These are phyloP conservation scores for Sphecodes monilicornis DNA, from an alignment of 2,888 invertebrate species.

Conservation along the genomic window DNA sequence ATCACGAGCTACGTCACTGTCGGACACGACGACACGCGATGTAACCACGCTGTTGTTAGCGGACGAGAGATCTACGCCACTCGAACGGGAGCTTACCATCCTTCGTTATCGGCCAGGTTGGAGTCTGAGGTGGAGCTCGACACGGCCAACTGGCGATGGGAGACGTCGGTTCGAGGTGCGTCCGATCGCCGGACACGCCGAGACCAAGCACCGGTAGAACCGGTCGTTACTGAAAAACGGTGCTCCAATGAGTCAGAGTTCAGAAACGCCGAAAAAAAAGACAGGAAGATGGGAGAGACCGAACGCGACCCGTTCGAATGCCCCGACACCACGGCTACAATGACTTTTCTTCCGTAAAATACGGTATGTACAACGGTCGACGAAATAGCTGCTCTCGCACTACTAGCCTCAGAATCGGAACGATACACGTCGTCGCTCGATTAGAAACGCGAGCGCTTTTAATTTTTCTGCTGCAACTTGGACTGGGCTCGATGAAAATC, in stretches of 20 bases:
- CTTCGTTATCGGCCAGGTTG: conserved; percentile 67
- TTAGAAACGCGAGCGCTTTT: not conserved
- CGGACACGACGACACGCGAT: conserved; percentile 57
- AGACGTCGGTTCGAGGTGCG: not conserved
- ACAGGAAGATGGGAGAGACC: not conserved
- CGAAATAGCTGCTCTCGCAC: not conserved
- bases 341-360: conserved; percentile 3
- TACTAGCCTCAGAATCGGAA: not conserved
- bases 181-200: conserved; percentile 9
- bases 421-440: not conserved
- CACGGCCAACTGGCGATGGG: conserved; percentile 13
- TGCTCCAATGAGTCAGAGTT: conserved; percentile 49
- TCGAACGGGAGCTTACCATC: conserved; percentile 81
- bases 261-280: conserved; percentile 30
- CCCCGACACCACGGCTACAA: not conserved
- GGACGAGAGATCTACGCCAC: conserved; percentile 71
- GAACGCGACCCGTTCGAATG: not conserved
- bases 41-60: conserved; percentile 61
- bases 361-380: not conserved
- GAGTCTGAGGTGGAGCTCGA: conserved; percentile 20
- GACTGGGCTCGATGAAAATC: not conserved
- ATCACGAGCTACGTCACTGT: conserved; percentile 60
- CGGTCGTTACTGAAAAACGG: conserved; percentile 51
- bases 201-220: conserved; percentile 27
- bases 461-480: not conserved